Conservation (phyloP, 2,797 vertebrate species). For the Gephyroberyx darwinii region DNA sequence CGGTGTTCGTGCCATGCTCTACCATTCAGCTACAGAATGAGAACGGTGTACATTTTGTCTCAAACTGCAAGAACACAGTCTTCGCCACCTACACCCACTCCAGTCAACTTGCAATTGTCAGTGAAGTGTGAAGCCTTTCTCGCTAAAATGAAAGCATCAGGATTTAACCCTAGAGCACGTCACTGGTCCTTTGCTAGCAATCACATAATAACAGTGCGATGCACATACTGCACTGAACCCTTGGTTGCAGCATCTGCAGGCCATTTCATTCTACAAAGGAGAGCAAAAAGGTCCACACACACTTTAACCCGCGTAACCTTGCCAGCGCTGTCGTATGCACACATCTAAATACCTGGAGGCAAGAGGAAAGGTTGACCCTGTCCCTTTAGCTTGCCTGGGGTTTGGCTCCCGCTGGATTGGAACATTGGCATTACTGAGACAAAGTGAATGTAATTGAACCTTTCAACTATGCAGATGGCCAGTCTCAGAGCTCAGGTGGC, state of each 20-base stretch:
- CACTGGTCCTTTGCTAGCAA: background rate
- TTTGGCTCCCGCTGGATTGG: constrained; percentile 36
- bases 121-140: background rate
- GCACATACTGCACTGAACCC: constrained; percentile 17
- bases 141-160: background rate
- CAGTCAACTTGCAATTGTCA: constrained; percentile 18
- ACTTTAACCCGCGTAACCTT: constrained; percentile 24
- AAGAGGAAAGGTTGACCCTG: constrained; percentile 22
- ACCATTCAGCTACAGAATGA: constrained; percentile 5
- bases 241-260: constrained; percentile 43
- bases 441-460: constrained; percentile 37
- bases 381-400: constrained; percentile 17
- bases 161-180: background rate
- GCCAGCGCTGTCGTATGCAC: constrained; percentile 11
- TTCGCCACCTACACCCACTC: constrained; percentile 15
- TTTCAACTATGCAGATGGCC: constrained; percentile 27
- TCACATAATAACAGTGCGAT: constrained; percentile 29
- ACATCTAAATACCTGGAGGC: constrained; percentile 2
- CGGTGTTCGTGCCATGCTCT: background rate
- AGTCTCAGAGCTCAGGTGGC: background rate
- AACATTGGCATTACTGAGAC: constrained; percentile 26
- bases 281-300: constrained; percentile 15
- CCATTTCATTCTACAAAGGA: constrained; percentile 28
- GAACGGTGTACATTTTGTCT: background rate
- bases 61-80: background rate